Evolutionary conservation across 2,888 invertebrate species (phyloP).

Genomic region (Drepanosiphum platanoidis): DNA sequence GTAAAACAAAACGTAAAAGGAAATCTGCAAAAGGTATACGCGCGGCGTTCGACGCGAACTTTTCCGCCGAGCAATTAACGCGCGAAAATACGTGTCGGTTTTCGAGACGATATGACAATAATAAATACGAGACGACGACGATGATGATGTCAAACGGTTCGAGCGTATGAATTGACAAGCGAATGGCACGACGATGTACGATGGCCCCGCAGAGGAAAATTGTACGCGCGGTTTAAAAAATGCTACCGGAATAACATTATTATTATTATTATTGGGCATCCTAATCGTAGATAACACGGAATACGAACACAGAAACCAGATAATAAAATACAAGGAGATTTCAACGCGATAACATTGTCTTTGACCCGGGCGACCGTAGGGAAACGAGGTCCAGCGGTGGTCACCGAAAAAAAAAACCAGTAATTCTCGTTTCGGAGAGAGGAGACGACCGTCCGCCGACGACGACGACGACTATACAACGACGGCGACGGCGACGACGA

Average conservation of each 20-base stretch:
- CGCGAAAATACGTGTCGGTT: background rate
- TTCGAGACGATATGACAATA: background rate
- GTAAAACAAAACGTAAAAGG: no score
- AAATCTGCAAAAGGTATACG: no score
- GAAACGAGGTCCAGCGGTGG: conserved; percentile 46
- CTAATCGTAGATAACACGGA: conserved; percentile 34
- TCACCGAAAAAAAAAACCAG: conserved; percentile 59
- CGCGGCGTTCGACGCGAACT: no score
- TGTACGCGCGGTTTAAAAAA: background rate
- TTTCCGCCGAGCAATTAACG: background rate
- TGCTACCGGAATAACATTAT: conserved; percentile 50
- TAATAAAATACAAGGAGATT: conserved; percentile 58
- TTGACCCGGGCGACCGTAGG: conserved; percentile 37
- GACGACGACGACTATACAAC: background rate
- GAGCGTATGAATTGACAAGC: background rate
- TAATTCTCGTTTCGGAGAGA: conserved; percentile 61
- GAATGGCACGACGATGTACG: background rate
- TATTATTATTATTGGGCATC: conserved; percentile 19
- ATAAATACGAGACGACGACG: background rate
- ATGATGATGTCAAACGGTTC: conserved; percentile 3
- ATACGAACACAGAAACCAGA: conserved; percentile 31
- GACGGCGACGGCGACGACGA: conserved; percentile 7
- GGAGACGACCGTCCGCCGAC: conserved; percentile 54
- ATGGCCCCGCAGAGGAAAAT: background rate
- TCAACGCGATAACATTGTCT: conserved; percentile 57